Base-by-base conservation (phyloP, 2,113 vertebrate species). In the Myrmecophaga tridactyla region DNA sequence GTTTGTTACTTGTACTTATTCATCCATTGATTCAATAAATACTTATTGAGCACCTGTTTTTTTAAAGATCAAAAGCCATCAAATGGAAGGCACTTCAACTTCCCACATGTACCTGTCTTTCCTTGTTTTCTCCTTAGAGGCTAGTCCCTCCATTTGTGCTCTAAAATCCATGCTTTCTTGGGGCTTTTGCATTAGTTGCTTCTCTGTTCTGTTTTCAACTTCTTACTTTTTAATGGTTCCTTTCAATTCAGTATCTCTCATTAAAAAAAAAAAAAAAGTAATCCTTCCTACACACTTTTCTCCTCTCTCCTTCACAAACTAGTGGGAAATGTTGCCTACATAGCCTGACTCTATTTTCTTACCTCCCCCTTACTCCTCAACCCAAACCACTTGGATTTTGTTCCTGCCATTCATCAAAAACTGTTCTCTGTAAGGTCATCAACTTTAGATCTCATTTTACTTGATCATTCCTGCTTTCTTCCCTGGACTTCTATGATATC, bases 391-490 rank as follows among this genome's bases (percentile, higher is more conserved):
- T 77, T 92, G 39, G 29, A 83, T 70, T 87, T 87, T 34, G 70
- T 78, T 31, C 41, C 65, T 69, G 48, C 41, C 10, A 53, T 75
- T 75, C 56, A 72, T 90, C 86, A 48, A 90, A 86, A 60, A 73
- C 34, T 48, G 21, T 70, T 85, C 23, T 90, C 25, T 62, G 36
- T 81, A 82, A 91, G 84, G 51, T 81, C 43, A 81, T 93, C 72
- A 69, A 17, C 69, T 96, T 95, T 84, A 87, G 88, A 95, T 91
- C 72, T 90, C 41, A 84, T 77, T 86, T 92, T 92, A 69, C 58
- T 41, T 51, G 58, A 48, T 21, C 41, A 70, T 75, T 94, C 72
- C 31, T n/a, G 36, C 36, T 93, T 75, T 85, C 20, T 75, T 78
- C 41, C 43, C n/a, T 84, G 75, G 36, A 91, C 36, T 63, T 89